These are phyloP conservation scores for Gambusia yucatana DNA, from an alignment of 2,797 vertebrate species.

Conservation along the genomic window DNA sequence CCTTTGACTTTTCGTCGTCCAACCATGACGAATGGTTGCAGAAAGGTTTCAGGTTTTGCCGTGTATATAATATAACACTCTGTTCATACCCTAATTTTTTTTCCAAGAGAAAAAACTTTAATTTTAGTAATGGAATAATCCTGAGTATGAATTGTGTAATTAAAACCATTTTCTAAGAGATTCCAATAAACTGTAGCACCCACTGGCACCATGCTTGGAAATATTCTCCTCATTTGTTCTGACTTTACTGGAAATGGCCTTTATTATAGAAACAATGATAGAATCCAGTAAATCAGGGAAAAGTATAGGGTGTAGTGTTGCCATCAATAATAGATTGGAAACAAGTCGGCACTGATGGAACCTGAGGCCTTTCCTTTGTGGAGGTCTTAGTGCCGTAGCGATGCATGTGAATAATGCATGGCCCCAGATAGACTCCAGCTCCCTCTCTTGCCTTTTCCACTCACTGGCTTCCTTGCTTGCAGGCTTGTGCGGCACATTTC, in stretches of 20 bases:
- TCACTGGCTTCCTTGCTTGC: conserved; percentile 62
- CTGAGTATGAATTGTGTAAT: conserved; percentile 48
- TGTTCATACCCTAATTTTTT: conserved; percentile 7
- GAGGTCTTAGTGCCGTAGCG: conserved; percentile 79
- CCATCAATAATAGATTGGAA: conserved; percentile 86
- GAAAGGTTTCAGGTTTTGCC: conserved; percentile 51
- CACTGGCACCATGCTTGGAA: conserved; percentile 63
- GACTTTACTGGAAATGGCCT: conserved; percentile 77
- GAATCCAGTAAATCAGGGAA: conserved; percentile 83
- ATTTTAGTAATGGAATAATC: conserved; percentile 24
- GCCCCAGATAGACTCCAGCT: conserved; percentile 75
- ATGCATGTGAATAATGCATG: conserved; percentile 83
- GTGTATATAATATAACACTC: conserved; percentile 13
- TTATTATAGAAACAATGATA: conserved; percentile 81
- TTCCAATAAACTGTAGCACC: conserved; percentile 40
- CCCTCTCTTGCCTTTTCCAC: conserved; percentile 61
- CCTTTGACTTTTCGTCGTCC: conserved; percentile 30
- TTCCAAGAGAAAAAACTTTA: not conserved
- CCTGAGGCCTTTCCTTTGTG: conserved; percentile 77
- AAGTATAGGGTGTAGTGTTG: conserved; percentile 81
- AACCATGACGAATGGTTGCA: conserved; percentile 62
- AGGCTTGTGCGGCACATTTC: conserved; percentile 69
- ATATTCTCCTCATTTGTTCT: conserved; percentile 69
- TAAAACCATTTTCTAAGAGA: conserved; percentile 46
- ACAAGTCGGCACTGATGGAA: conserved; percentile 81